A percentile compares a stretch with the other conserved stretches of the same genome.
Conservation (phyloP, 2,888 invertebrate species). For the Cephalotes varians region DNA sequence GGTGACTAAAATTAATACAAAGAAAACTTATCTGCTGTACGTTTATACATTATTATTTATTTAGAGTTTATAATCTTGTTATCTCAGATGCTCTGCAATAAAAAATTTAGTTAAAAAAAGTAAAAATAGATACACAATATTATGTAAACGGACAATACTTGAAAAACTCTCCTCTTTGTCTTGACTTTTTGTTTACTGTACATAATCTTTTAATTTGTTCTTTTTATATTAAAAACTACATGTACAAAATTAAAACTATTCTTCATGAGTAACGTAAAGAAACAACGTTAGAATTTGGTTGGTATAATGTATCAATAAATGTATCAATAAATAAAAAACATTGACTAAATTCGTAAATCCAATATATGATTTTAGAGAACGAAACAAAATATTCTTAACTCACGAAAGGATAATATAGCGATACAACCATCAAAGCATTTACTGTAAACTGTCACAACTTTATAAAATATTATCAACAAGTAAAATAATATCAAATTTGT, state of each 20-base stretch:
- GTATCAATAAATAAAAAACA: not conserved
- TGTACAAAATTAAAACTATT: not conserved
- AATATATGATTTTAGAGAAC: constrained; percentile 4
- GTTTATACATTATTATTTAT: not conserved
- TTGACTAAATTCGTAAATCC: not conserved
- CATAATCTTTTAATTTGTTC: constrained; percentile 19
- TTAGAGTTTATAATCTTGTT: not conserved
- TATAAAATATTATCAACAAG: not conserved
- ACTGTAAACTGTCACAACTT: not conserved
- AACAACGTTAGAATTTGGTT: too few relatives aligned
- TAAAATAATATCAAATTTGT: not conserved
- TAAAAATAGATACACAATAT: not conserved
- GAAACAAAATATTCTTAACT: not conserved
- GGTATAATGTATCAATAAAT: not conserved
- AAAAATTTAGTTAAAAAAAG: constrained; percentile 12
- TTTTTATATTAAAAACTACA: not conserved
- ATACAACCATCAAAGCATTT: not conserved
- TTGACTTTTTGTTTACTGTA: not conserved
- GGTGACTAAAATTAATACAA: not conserved
- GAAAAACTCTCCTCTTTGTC: not conserved
- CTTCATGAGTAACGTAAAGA: not conserved
- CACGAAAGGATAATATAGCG: not conserved
- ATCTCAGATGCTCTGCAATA: not conserved
- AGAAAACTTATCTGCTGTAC: not conserved
- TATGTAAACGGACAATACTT: not conserved